These are phyloP conservation scores for Muntiacus muntjak DNA, from an alignment of 2,113 vertebrate species.

Conservation along the genomic window DNA sequence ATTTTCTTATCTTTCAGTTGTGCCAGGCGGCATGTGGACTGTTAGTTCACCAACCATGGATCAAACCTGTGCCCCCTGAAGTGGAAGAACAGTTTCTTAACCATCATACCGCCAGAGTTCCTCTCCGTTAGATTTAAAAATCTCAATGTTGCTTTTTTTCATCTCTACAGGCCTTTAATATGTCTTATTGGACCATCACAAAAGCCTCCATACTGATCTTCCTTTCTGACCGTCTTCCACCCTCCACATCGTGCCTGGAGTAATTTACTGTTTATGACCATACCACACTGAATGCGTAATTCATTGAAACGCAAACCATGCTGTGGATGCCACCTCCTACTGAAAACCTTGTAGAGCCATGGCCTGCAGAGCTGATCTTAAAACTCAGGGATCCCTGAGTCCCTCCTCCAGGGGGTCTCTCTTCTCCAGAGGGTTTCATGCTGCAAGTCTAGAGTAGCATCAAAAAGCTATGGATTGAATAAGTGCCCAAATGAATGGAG, in stretches of 20 bases:
- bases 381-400: neutral
- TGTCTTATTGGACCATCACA: neutral
- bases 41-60: neutral
- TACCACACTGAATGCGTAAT: neutral
- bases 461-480: neutral
- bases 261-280: neutral
- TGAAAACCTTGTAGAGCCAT: neutral
- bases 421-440: neutral
- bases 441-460: neutral
- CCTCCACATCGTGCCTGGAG: neutral
- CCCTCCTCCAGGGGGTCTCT: neutral
- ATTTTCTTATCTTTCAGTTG: neutral
- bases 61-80: neutral
- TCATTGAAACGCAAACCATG: neutral
- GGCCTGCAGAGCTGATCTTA: neutral
- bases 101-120: neutral
- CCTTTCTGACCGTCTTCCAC: neutral
- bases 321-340: neutral
- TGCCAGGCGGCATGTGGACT: neutral
- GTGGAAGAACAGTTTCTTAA: neutral
- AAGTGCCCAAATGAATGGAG: neutral
- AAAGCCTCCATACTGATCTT: neutral
- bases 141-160: neutral
- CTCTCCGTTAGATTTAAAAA: neutral
- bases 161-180: neutral